These are phyloP conservation scores for Trematocara variabile DNA, from an alignment of 2,113 vertebrate genomes.

Conservation along the genomic window DNA sequence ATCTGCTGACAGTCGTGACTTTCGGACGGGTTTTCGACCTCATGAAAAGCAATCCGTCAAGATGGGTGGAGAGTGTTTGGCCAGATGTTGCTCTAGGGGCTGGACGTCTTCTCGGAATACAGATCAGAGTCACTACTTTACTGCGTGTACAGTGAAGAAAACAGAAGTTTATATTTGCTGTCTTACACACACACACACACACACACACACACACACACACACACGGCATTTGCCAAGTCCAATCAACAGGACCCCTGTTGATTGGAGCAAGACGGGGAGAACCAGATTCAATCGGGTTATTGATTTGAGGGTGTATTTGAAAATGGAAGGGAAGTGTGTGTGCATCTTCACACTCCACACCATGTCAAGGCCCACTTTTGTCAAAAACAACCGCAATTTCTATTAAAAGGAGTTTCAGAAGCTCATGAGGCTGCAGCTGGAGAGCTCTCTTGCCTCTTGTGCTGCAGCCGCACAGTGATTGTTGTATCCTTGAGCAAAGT, in stretches of 20 bases:
- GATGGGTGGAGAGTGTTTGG: neutral
- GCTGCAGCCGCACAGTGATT: neutral
- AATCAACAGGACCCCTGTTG: too few relatives aligned
- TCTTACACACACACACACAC: neutral
- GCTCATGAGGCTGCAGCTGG: neutral
- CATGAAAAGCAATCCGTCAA: neutral
- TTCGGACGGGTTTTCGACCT: neutral
- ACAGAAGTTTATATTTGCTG: neutral
- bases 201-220: neutral
- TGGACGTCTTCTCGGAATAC: constrained; percentile 3
- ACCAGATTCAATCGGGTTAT: constrained; percentile 47
- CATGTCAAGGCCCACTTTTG: constrained; percentile 16
- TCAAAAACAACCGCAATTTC: constrained; percentile 11
- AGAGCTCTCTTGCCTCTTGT: neutral
- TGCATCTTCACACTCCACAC: neutral
- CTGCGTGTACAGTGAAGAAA: neutral
- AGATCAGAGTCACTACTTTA: neutral
- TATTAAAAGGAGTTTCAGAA: constrained; percentile 35
- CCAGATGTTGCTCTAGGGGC: constrained; percentile 2
- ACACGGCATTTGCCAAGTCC: neutral
- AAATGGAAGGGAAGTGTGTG: neutral
- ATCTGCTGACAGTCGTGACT: neutral
- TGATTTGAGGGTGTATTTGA: constrained; percentile 32
- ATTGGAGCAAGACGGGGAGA: neutral
- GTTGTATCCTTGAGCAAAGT: constrained; percentile 1